Percentiles rank a stretch among this genome's conserved stretches.
Evolutionary conservation across 2,888 invertebrate species (phyloP).

Genomic region (Chirona hameri): DNA sequence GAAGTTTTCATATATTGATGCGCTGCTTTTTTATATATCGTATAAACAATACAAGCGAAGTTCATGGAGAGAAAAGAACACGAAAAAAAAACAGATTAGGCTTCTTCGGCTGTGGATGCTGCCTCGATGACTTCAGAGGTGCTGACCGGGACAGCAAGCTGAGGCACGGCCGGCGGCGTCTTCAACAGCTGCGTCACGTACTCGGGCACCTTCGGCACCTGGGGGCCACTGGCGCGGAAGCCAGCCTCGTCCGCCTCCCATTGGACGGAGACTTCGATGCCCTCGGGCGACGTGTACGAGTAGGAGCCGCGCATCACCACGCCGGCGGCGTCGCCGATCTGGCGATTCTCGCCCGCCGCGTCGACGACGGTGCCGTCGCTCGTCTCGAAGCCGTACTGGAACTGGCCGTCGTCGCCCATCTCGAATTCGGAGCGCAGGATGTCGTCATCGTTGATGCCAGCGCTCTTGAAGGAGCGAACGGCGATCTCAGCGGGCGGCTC

Average conservation of each 20-base stretch:
- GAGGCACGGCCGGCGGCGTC: background rate
- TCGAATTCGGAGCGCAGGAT: conserved; percentile 1
- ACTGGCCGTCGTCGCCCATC: background rate
- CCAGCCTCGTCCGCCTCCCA: conserved; percentile 26
- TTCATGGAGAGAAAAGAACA: no score
- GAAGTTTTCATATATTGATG: no score
- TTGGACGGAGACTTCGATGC: background rate
- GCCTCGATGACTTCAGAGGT: background rate
- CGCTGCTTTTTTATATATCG: no score
- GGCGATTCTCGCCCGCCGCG: background rate
- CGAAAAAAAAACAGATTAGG: no score
- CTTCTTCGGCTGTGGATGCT: no score
- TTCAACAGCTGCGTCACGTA: background rate
- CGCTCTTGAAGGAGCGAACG: no score
- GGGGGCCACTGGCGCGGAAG: conserved; percentile 5
- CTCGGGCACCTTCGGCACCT: background rate
- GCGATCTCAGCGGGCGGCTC: background rate
- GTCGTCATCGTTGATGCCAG: background rate
- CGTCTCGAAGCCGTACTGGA: conserved; percentile 29
- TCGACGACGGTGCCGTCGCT: conserved; percentile 2
- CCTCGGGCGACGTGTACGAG: conserved; percentile 11
- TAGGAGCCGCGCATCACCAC: conserved; percentile 26
- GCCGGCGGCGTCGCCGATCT: background rate
- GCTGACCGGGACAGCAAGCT: background rate
- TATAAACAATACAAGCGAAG: no score